Evolutionary conservation across 2,888 invertebrate genomes (phyloP).

Genomic region (Callimorpha dominula): DNA sequence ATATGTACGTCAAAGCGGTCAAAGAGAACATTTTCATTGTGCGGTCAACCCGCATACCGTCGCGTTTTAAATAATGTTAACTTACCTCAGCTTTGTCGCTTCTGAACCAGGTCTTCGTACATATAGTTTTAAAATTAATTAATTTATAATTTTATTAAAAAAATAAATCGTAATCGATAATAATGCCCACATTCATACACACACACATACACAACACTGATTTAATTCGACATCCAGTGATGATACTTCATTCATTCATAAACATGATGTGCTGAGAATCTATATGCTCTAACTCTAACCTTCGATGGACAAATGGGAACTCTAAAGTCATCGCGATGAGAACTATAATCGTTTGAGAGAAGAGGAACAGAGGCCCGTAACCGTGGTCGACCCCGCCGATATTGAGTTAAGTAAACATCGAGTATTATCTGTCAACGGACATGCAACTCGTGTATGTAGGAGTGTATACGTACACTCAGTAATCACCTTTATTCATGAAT

Average conservation of each 20-base stretch:
- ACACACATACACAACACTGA: slow-evolving; percentile 59
- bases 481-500: slow-evolving; percentile 78
- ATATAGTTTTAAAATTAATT: background rate
- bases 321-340: slow-evolving; percentile 65
- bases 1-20: slow-evolving; percentile 43
- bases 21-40: slow-evolving; percentile 72
- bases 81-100: slow-evolving; percentile 59
- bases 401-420: slow-evolving; percentile 85
- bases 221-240: slow-evolving; percentile 78
- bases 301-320: slow-evolving; percentile 68
- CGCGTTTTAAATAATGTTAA: slow-evolving; percentile 63
- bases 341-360: slow-evolving; percentile 59
- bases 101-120: slow-evolving; percentile 25
- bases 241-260: slow-evolving; percentile 86
- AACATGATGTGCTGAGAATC: slow-evolving; percentile 65
- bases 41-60: slow-evolving; percentile 82
- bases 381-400: slow-evolving; percentile 77
- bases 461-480: slow-evolving; percentile 71
- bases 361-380: slow-evolving; percentile 59
- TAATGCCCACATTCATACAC: slow-evolving; percentile 58
- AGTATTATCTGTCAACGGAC: slow-evolving; percentile 86
- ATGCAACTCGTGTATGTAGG: slow-evolving; percentile 72
- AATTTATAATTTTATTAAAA: background rate
- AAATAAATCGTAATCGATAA: slow-evolving; percentile 24
- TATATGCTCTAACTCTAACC: slow-evolving; percentile 68